A percentile compares a stretch with the other conserved stretches of the same genome.
These are phyloP conservation scores for Ceryle rudis DNA, from an alignment of 2,797 vertebrate species.

Conservation along the genomic window DNA sequence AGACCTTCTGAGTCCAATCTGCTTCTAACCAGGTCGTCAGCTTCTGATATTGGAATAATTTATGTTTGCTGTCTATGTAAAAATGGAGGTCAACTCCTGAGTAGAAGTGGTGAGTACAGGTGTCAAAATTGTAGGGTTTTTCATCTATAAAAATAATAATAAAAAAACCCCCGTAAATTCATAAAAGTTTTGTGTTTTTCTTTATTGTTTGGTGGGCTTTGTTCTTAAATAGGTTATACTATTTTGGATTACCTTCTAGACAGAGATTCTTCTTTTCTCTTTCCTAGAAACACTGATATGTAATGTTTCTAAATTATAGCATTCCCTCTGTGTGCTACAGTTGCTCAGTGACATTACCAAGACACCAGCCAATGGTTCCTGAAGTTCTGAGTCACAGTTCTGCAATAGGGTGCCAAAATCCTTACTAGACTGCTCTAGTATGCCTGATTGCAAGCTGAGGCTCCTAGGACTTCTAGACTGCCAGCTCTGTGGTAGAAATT, in stretches of 20 bases:
- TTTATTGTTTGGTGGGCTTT: background rate
- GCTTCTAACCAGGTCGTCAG: background rate
- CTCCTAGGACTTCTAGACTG: background rate
- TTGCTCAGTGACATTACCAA: constrained; percentile 27
- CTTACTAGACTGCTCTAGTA: constrained; percentile 17
- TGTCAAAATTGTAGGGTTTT: background rate
- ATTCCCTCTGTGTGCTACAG: background rate
- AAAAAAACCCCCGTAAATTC: too few relatives aligned
- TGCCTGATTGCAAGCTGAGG: background rate
- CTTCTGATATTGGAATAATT: background rate
- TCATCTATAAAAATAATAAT: background rate
- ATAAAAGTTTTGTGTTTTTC: background rate
- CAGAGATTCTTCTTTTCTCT: background rate
- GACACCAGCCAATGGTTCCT: constrained; percentile 31
- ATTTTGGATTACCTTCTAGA: background rate
- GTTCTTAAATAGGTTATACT: background rate
- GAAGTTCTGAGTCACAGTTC: constrained; percentile 47
- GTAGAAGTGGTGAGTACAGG: background rate
- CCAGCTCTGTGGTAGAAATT: background rate
- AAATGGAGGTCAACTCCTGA: background rate
- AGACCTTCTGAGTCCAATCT: background rate
- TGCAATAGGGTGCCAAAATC: constrained; percentile 21
- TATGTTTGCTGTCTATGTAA: background rate
- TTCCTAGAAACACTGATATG: constrained; percentile 39
- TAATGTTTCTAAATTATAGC: constrained; percentile 17